Percentiles rank a stretch among this genome's conserved stretches.
Evolutionary conservation across 2,113 vertebrate species (phyloP).

Genomic region (Nestor notabilis): DNA sequence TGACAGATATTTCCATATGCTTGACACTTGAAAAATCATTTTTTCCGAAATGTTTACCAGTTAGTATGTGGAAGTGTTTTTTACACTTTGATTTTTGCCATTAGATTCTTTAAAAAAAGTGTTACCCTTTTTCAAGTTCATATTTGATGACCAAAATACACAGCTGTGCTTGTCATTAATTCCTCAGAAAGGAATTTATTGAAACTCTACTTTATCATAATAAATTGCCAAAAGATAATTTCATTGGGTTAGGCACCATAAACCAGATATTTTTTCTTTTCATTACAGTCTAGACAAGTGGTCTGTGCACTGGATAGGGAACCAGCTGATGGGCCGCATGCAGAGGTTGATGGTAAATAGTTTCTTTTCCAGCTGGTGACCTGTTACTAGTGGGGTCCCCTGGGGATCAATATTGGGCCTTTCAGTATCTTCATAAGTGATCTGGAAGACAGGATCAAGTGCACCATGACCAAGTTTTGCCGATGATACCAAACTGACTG

Average conservation of each 20-base stretch:
- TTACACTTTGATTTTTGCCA: not conserved
- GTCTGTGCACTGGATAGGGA: not conserved
- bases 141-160: not conserved
- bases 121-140: not conserved
- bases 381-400: not conserved
- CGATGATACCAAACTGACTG: not conserved
- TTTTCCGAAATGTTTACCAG: not conserved
- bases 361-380: not conserved
- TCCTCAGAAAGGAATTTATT: not conserved
- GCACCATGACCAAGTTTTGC: not conserved
- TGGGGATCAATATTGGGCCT: too few species aligned
- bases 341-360: not conserved
- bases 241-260: not conserved
- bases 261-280: not conserved
- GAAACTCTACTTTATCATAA: not conserved
- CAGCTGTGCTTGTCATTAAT: not conserved
- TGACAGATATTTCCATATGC: not conserved
- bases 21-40: not conserved
- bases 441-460: not conserved
- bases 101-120: not conserved
- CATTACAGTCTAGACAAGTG: not conserved
- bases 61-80: not conserved
- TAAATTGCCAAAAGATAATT: not conserved
- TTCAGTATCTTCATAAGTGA: not conserved
- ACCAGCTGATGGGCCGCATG: not conserved